Percentiles rank a stretch among this genome's conserved stretches.
These are phyloP conservation scores for Clitarchus hookeri DNA, from an alignment of 2,888 invertebrate genomes.

Conservation along the genomic window DNA sequence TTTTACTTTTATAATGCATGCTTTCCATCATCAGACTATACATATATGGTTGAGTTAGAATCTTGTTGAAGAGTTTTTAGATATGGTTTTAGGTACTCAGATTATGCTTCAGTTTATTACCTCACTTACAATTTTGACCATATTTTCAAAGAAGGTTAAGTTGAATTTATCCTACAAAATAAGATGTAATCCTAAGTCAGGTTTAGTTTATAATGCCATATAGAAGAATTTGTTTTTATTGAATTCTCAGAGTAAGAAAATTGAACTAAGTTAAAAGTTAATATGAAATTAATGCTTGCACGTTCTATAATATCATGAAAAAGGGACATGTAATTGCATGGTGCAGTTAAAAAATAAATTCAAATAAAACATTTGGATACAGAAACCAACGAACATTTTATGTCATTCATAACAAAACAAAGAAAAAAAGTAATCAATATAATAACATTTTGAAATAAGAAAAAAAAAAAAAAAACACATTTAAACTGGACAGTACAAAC, in stretches of 20 bases:
- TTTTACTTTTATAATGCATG: not conserved
- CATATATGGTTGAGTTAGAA: not conserved
- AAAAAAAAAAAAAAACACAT: not conserved
- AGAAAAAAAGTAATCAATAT: not conserved
- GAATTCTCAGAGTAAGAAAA: not conserved
- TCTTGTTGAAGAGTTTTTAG: not conserved
- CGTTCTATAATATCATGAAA: not conserved
- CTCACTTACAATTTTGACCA: not conserved
- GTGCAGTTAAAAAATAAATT: not conserved
- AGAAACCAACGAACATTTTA: not conserved
- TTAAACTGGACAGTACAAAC: not conserved
- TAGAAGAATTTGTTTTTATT: too few species aligned
- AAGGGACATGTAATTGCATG: not conserved
- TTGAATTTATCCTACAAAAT: too few species aligned
- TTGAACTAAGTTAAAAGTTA: not conserved
- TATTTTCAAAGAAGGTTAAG: not conserved
- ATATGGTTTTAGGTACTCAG: not conserved
- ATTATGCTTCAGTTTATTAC: too few species aligned
- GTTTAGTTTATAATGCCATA: too few species aligned
- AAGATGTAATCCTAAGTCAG: too few species aligned
- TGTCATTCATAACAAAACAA: not conserved
- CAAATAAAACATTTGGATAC: slow-evolving; percentile 8
- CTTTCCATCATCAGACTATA: not conserved
- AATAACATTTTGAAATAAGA: not conserved
- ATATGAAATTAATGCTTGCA: not conserved